Evolutionary conservation across 1,140 invertebrate genomes (phyloP).

Genomic region (Pseudomyrmex pallidus): DNA sequence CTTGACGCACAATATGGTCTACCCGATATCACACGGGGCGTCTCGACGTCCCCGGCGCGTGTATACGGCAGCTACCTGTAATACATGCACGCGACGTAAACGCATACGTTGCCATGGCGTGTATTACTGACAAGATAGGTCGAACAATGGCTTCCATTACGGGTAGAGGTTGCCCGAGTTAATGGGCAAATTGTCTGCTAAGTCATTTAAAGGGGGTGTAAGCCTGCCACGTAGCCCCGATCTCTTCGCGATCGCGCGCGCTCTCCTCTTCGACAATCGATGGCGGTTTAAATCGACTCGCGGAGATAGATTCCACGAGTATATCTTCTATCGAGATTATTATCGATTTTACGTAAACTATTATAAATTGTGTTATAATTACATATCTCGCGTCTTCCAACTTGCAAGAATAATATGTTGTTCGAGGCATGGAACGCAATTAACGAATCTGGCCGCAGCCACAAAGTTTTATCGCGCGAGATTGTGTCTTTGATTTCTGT

Average conservation of each 20-base stretch:
- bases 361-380: no score
- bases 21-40: constrained; percentile 75
- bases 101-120: constrained; percentile 64
- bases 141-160: constrained; percentile 84
- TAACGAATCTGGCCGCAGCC: no score
- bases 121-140: constrained; percentile 82
- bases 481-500: no score
- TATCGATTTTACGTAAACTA: not conserved
- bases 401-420: no score
- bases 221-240: constrained; percentile 67
- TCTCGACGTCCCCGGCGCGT: constrained; percentile 74
- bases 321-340: not conserved
- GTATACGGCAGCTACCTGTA: constrained; percentile 72
- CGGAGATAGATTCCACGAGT: constrained; percentile 19
- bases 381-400: no score
- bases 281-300: constrained; percentile 71
- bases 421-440: no score
- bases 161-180: constrained; percentile 79
- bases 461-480: no score
- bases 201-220: constrained; percentile 82
- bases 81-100: constrained; percentile 63
- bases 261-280: constrained; percentile 66
- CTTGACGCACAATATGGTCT: constrained; percentile 80
- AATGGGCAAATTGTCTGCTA: constrained; percentile 83
- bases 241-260: constrained; percentile 68